Percentiles rank a stretch among this genome's conserved stretches.
Evolutionary conservation across 2,113 vertebrate species (phyloP).

Genomic region (Lichenostomus cassidix): DNA sequence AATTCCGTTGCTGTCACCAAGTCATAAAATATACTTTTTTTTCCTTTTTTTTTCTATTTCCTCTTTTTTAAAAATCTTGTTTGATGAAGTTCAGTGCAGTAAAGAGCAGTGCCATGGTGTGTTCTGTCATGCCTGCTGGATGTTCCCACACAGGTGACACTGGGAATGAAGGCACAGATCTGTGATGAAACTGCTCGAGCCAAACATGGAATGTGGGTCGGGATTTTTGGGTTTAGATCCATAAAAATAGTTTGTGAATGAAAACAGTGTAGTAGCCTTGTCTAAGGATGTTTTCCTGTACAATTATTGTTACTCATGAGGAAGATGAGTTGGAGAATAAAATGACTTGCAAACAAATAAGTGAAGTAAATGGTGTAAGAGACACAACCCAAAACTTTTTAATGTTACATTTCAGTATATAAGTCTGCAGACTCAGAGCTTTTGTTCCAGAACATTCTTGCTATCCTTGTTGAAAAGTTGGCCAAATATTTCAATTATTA

Average conservation of each 20-base stretch:
- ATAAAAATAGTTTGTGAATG: not conserved
- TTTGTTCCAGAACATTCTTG: not conserved
- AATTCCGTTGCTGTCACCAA: not conserved
- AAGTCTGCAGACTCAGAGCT: not conserved
- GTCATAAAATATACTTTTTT: not conserved
- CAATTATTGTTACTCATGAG: not conserved
- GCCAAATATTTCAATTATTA: not conserved
- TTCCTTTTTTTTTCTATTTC: not conserved
- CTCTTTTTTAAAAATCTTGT: not conserved
- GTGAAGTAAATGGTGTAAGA: not conserved
- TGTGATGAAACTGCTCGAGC: not conserved
- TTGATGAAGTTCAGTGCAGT: not conserved
- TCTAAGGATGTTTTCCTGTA: not conserved
- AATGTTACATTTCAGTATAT: not conserved
- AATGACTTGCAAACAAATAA: not conserved
- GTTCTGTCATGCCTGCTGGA: not conserved
- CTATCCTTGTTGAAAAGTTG: not conserved
- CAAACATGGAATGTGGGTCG: not conserved
- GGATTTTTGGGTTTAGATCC: not conserved
- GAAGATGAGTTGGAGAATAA: not conserved
- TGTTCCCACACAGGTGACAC: rapidly evolving
- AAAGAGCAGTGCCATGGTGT: not conserved
- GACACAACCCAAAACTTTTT: not conserved
- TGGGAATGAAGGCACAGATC: not conserved
- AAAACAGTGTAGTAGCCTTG: not conserved